Conservation (phyloP, 2,888 invertebrate species). For the Lithosia quadra region DNA sequence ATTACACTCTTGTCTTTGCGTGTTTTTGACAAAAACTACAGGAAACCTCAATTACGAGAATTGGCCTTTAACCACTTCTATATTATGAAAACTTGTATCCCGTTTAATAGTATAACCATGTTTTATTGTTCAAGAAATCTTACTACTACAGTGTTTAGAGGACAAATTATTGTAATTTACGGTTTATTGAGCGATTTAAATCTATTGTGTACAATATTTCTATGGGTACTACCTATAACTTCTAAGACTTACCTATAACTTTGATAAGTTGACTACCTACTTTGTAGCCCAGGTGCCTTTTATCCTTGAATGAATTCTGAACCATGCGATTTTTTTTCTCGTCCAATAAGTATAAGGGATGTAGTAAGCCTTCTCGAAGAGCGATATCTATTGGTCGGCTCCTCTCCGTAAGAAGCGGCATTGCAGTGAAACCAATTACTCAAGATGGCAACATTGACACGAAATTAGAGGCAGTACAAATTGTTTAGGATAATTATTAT, state of each 20-base stretch:
- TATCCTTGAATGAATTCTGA: not conserved
- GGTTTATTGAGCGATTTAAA: not conserved
- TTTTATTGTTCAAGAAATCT: not conserved
- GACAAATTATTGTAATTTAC: not conserved
- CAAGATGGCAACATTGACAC: too few species aligned
- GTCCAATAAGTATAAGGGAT: not conserved
- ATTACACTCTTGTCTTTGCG: too few species aligned
- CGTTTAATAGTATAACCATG: not conserved
- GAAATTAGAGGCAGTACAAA: too few species aligned
- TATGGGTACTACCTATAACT: slow-evolving; percentile 5
- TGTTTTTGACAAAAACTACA: too few species aligned
- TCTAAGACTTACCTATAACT: not conserved
- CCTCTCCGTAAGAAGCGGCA: too few species aligned
- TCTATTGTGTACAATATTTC: slow-evolving; percentile 6
- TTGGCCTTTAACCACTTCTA: not conserved
- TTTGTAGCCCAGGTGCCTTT: not conserved
- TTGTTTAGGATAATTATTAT: too few species aligned
- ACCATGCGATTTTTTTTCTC: not conserved
- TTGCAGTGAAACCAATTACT: too few species aligned
- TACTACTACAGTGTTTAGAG: not conserved
- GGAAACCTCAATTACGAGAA: too few species aligned
- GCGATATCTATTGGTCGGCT: too few species aligned
- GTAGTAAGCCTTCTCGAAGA: too few species aligned
- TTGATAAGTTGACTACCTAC: not conserved
- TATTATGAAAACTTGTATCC: not conserved